Conservation (phyloP, 2,797 vertebrate species). For the Cygnus olor region DNA sequence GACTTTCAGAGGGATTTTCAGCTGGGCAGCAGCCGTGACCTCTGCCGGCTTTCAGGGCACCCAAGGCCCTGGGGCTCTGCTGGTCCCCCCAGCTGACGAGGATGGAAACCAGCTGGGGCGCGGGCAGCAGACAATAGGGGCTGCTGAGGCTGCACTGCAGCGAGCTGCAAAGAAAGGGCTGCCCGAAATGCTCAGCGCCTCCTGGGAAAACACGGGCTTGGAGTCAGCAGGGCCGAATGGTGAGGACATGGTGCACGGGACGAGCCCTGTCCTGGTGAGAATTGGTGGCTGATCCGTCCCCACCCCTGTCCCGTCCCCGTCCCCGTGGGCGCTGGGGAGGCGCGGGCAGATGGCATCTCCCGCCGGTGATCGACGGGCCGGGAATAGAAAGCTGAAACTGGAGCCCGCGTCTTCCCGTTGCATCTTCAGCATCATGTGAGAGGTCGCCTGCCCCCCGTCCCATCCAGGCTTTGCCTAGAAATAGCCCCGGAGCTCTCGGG, state of each 20-base stretch:
- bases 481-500: slow-evolving; percentile 16
- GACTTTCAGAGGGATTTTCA: not conserved
- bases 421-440: slow-evolving; percentile 53
- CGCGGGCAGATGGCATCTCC: slow-evolving; percentile 55
- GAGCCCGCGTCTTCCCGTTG: slow-evolving; percentile 27
- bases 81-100: not conserved
- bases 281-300: not conserved
- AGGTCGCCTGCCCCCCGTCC: slow-evolving; percentile 38
- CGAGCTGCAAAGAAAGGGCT: not conserved
- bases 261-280: not conserved
- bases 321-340: not conserved
- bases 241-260: not conserved
- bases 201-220: not conserved
- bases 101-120: not conserved
- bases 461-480: slow-evolving; percentile 19
- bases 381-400: slow-evolving; percentile 68
- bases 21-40: not conserved
- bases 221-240: not conserved
- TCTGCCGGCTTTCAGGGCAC: not conserved
- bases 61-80: not conserved
- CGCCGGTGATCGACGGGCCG: slow-evolving; percentile 52
- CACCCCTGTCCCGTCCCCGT: not conserved
- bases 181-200: not conserved
- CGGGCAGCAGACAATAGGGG: not conserved
- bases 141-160: not conserved